These are phyloP conservation scores for Tenualosa thibaudeaui DNA, from an alignment of 2,797 vertebrate species.

Conservation along the genomic window DNA sequence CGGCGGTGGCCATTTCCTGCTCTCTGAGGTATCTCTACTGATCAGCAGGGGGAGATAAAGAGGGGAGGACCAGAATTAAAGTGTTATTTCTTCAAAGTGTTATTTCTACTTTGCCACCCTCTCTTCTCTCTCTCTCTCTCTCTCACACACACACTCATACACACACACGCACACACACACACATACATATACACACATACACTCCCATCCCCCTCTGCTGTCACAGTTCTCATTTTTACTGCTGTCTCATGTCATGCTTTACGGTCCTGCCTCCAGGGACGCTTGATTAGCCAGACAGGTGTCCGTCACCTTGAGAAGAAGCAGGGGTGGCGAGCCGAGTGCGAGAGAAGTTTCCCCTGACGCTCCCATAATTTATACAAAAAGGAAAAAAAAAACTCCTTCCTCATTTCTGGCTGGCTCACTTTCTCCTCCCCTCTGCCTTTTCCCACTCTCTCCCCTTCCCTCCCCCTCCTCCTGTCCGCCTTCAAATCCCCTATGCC, in stretches of 20 bases:
- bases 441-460: background rate
- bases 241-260: slow-evolving; percentile 53
- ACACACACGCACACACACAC: background rate
- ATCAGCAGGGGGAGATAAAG: background rate
- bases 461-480: slow-evolving; percentile 39
- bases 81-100: background rate
- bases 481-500: slow-evolving; percentile 72
- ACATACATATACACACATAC: background rate
- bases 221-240: slow-evolving; percentile 29
- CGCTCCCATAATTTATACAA: slow-evolving; percentile 47
- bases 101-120: background rate
- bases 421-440: background rate
- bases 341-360: slow-evolving; percentile 45
- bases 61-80: background rate
- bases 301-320: slow-evolving; percentile 66
- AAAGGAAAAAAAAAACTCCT: background rate
- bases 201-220: background rate
- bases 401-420: background rate
- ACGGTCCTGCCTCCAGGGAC: slow-evolving; percentile 46
- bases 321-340: slow-evolving; percentile 35
- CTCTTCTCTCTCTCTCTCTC: too few relatives aligned
- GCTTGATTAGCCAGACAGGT: slow-evolving; percentile 70
- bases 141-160: background rate
- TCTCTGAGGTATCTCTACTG: background rate
- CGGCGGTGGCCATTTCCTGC: background rate